Evolutionary conservation across 2,113 vertebrate species (phyloP).

Genomic region (Nesogale talazaci): DNA sequence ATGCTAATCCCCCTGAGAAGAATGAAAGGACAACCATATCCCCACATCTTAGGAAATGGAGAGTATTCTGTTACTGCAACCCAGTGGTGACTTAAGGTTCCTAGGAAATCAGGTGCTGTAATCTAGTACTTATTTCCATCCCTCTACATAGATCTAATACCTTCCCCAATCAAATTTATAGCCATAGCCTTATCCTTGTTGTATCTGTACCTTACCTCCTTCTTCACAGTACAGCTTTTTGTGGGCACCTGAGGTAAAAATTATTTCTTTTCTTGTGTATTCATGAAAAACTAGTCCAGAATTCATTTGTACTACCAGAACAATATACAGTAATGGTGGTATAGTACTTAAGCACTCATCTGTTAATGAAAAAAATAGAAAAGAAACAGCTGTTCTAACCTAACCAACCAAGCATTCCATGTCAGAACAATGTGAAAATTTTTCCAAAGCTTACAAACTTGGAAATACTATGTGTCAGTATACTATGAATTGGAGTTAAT

Average conservation of each 20-base stretch:
- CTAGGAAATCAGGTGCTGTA: slow-evolving; percentile 45
- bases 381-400: neutral
- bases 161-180: slow-evolving; percentile 1
- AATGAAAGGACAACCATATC: slow-evolving; percentile 70
- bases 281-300: slow-evolving; percentile 15
- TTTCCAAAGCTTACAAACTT: neutral
- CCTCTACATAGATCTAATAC: neutral
- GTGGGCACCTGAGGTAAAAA: neutral
- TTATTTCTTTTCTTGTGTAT: neutral
- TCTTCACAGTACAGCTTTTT: neutral
- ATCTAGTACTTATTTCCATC: slow-evolving; percentile 35
- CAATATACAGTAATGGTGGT: too few species aligned
- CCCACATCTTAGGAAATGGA: slow-evolving; percentile 61
- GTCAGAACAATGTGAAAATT: neutral
- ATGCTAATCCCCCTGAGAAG: slow-evolving; percentile 67
- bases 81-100: slow-evolving; percentile 59
- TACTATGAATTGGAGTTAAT: too few species aligned
- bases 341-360: neutral
- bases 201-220: neutral
- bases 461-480: neutral
- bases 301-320: neutral
- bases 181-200: neutral
- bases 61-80: slow-evolving; percentile 64
- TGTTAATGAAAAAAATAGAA: neutral
- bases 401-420: neutral